A percentile compares a stretch with the other conserved stretches of the same genome.
Conservation (phyloP, 2,113 vertebrate species). For the Microtus richardsoni region DNA sequence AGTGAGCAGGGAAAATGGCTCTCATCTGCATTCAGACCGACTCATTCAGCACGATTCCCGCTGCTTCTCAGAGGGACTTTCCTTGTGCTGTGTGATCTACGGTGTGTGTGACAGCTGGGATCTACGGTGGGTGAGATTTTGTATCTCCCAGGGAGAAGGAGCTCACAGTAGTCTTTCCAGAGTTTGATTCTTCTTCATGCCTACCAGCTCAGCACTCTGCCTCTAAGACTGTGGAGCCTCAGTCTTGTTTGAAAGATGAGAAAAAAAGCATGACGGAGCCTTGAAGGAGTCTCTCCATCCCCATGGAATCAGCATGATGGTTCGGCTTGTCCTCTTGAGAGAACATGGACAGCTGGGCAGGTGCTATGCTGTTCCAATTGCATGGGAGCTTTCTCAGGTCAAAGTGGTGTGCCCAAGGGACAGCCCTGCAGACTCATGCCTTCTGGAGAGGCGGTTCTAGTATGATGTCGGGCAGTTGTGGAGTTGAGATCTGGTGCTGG, state of each 20-base stretch:
- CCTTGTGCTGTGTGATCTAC: too few relatives aligned
- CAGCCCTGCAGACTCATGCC: fast-evolving
- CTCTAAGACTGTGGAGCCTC: too few relatives aligned
- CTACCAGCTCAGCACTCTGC: neutral
- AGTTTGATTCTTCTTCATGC: neutral
- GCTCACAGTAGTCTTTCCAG: fast-evolving
- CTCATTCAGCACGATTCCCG: neutral
- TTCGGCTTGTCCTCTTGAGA: neutral
- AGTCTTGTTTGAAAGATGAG: neutral
- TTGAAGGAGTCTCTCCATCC: too few relatives aligned
- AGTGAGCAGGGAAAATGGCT: neutral
- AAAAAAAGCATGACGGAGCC: neutral
- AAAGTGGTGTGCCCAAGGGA: neutral
- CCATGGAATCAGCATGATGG: fast-evolving
- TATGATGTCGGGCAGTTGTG: fast-evolving
- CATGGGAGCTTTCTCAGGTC: too few relatives aligned
- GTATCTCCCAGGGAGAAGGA: neutral
- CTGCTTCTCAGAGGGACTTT: neutral
- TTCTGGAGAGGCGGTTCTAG: neutral
- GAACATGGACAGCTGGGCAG: neutral
- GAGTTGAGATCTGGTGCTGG: neutral
- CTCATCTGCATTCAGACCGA: neutral
- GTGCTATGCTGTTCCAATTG: fast-evolving
- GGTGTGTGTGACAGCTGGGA: neutral
- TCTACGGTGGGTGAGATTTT: neutral